Evolutionary conservation across 2,888 invertebrate genomes (phyloP), one percentile per base, ranked within the genome.

Genomic region (Amphipyra tragopoginis): DNA sequence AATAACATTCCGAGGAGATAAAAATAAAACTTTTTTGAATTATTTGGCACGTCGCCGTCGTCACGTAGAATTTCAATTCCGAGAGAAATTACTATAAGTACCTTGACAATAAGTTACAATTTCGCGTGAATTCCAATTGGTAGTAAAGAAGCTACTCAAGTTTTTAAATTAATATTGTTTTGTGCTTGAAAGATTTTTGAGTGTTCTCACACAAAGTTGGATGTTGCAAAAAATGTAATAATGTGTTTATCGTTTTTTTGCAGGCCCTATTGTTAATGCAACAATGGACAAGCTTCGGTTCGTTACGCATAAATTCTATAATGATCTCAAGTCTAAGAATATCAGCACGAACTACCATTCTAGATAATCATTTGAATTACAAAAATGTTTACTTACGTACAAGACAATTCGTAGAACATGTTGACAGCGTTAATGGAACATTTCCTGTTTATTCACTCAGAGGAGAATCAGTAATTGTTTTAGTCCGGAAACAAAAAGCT

Each of bases 351-450:
- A 45, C 45, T 38, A 52, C 21, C 3, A 36, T 64, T 72, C 67
- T 3, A 60, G 57, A 65, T 69, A 69, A 61, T 72, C 57, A 69
- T 72, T 72, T 55, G 58, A 72, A 61, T 72, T 69, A 58, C 72
- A 69, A 58, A 72, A 72, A 36, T 44, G 14, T 45, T 44, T 43
- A 42, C 21, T 26, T 44, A 56, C 26, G 34, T 56, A 34, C 34
- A 34, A 21, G 47, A 49, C 10, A 55, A 57, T 72, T 68, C 65
- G 11, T 40, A 42, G 57, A 72, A 72, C 15, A 51, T 34, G 40
- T 64, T 51, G 53, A 51, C 67, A 42, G 38, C 53, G 21, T 38
- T 40, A 72, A 42, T 54, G 33, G 21, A 42, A 58, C 44, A 44
- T 67, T 71, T 71, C 71, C 71, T 71, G 57, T 51, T 66, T 54